phyloP scores from a whole-genome alignment of 2,113 vertebrate species.

The Ptyas mucosa region DNA sequence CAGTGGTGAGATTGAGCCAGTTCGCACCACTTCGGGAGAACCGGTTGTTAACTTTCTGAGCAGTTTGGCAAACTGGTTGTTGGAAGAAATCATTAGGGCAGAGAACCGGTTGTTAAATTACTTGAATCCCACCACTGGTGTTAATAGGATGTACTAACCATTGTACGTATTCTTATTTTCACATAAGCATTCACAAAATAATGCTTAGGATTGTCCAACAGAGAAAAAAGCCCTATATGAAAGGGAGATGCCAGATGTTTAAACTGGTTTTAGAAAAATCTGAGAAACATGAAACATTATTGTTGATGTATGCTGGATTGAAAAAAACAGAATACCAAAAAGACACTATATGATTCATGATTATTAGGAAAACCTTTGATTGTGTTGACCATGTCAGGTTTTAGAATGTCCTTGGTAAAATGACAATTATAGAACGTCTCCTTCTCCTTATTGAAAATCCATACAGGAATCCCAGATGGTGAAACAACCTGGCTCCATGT shows the following conservation, averaged over 20 bases:
- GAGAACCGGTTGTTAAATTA: no score
- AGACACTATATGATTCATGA: neutral
- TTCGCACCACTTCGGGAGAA: no score
- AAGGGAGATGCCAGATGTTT: neutral
- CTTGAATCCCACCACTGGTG: no score
- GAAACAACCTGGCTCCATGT: neutral
- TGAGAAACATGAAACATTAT: neutral
- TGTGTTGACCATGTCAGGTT: neutral
- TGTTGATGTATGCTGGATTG: neutral
- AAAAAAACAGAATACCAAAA: neutral
- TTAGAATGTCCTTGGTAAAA: neutral
- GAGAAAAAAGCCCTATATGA: neutral
- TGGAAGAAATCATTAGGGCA: no score
- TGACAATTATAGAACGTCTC: neutral
- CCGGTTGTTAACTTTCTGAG: no score
- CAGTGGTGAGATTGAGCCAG: no score
- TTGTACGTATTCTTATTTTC: neutral
- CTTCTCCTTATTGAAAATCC: neutral
- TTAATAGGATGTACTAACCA: neutral
- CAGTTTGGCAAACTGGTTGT: no score
- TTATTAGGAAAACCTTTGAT: neutral
- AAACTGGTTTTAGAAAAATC: neutral
- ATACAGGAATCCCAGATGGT: neutral
- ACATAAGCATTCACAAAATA: neutral
- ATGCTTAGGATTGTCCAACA: neutral